Evolutionary conservation across 53 echinoderm and acorn worm genomes (phyloP), one percentile per base, ranked within the genome.

Genomic region (Antedon mediterranea): DNA sequence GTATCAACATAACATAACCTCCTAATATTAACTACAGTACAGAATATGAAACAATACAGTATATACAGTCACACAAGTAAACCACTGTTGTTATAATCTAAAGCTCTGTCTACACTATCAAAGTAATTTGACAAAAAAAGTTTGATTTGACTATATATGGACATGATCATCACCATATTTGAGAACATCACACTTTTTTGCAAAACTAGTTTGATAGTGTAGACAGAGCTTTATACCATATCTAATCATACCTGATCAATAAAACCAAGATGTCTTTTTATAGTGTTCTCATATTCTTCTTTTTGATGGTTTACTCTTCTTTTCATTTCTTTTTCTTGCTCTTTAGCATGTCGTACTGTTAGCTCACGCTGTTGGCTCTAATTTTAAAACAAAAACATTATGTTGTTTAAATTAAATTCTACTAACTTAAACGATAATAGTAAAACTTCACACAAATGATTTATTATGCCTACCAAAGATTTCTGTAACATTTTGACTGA

Each of bases 301-400:
- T 98, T 98, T 84, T 98, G 98, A 15, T 92, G 31, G 11, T 78
- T 78, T 7, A 92, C 82, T 32, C 90, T 88, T 83, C 82, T 92
- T 82, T 90, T 98, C 76, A 89, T 98, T 41, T 98, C 98, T 72
- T 98, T 98, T 31, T 98, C 98, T 78, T 98, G 98, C 77, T 98
- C 98, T 84, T 98, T 92, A 20, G 88, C 92, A 78, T 92, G 92
- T 9, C 92, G 83, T 0, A 92, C 88, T 0, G 98, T 98, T 84
- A 98, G 75, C 85, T 98, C 98, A 76, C 98, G 77, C 79, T 97
- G 98, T 81, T 92, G 98, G 72, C 90, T 98, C 98, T 98, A 77
- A 13, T 71, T 79, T 30, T 31, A 41, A 30, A 76, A 85, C 23
- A 79, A 32, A 28, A 14, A 28, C 33, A 27, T 0, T 28, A 33